These are phyloP conservation scores for Nothocercus julius DNA, from an alignment of 2,113 vertebrate species.

Conservation along the genomic window DNA sequence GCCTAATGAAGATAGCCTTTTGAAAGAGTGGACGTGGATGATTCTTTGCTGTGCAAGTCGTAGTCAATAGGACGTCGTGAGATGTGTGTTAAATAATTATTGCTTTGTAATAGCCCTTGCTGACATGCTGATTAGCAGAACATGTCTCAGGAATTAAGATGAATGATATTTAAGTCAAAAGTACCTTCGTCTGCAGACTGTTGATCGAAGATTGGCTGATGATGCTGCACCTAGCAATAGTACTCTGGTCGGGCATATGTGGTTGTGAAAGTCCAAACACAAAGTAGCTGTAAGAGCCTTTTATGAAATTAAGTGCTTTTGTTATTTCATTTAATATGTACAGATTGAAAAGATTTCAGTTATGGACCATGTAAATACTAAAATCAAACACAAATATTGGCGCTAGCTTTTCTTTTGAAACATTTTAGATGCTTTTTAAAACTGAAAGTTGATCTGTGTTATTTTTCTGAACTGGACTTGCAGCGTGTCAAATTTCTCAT, in stretches of 20 bases:
- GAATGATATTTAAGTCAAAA: constrained; percentile 22
- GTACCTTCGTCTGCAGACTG: neutral
- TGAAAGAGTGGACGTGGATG: neutral
- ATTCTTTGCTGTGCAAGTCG: neutral
- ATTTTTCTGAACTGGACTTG: neutral
- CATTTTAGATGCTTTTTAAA: neutral
- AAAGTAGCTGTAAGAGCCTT: neutral
- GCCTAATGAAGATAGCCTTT: constrained; percentile 11
- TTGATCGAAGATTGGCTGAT: neutral
- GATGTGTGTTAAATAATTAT: constrained; percentile 36
- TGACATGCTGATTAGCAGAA: constrained; percentile 33
- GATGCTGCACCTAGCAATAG: neutral
- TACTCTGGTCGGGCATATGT: neutral
- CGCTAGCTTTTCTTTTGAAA: constrained; percentile 40
- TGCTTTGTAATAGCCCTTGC: constrained; percentile 19
- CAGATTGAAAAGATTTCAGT: neutral
- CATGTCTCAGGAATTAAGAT: neutral
- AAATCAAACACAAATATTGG: constrained; percentile 42
- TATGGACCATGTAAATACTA: neutral
- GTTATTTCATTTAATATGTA: neutral
- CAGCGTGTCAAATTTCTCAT: neutral
- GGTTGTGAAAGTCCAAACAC: neutral
- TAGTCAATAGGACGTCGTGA: constrained; percentile 4
- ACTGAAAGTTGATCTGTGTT: neutral
- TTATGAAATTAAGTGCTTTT: neutral